Evolutionary conservation across 2,888 invertebrate species (phyloP), one percentile per base, ranked within the genome.

Genomic region (Cheilosia urbana): DNA sequence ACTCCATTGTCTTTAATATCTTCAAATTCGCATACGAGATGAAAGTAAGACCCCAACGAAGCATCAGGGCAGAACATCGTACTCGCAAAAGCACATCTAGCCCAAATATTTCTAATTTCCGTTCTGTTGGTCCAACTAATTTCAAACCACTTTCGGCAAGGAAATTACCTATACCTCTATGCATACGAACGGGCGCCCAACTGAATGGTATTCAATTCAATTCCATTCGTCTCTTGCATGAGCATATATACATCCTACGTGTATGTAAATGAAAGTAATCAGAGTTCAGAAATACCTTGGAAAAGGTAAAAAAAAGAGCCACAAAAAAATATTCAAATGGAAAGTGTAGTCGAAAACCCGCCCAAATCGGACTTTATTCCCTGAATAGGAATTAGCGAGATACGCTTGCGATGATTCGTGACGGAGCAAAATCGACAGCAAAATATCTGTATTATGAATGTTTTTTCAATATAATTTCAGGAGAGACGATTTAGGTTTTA

Each of bases 101-200:
- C 13, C 13, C 15, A 63, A 63, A 45, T 42, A 60, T 77, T 77
- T 77, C 76, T 77, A 51, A 77, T 77, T 77, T 77, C 76, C 68
- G 76, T 60, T 21, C 40, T 62, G 49, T 47, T 21, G 51, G 19
- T 19, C 30, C n/a, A 45, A 68, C 68, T 77, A 76, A 76, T 76
- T 77, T 57, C 45, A 53, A 77, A 77, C 60, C 60, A 68, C 68
- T 77, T 68, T 77, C 60, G 45, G 51, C 42, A 68, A 77, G 76
- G 76, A 77, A 77, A 77, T 77, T 51, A 68, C 42, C 51, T 60
- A 68, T 37, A 45, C 40, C n/a, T 27, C 42, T 65, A 19, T n/a
- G 21, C 19, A 19, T 34, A 45, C 19, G 19, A 62, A 27, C n/a
- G n/a, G 9, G 27, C 40, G 27, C 40, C 4, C 9, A 37, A 24